Evolutionary conservation across 2,113 vertebrate species (phyloP).

Genomic region (Cettia cetti): DNA sequence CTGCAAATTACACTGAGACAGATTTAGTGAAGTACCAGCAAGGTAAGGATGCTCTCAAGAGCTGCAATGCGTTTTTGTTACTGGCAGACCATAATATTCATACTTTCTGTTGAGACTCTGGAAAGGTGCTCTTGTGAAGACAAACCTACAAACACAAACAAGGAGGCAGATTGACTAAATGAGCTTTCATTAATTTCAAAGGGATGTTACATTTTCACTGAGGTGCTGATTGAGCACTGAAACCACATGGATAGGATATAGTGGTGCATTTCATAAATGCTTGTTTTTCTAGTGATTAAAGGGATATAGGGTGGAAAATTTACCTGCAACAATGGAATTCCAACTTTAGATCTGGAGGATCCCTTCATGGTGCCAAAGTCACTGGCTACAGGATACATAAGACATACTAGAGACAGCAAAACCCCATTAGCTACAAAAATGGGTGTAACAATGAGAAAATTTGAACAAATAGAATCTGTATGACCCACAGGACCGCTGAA

Average conservation of each 20-base stretch:
- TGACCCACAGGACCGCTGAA: background rate
- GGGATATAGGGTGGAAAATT: background rate
- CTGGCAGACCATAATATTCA: background rate
- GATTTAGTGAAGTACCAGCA: background rate
- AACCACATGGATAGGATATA: accelerated
- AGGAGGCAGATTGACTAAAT: background rate
- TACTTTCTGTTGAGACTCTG: background rate
- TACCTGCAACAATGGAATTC: background rate
- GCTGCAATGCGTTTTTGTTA: background rate
- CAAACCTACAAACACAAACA: background rate
- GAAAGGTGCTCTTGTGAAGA: background rate
- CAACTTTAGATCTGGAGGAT: background rate
- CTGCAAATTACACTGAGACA: background rate
- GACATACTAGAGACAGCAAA: background rate
- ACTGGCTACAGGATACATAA: background rate
- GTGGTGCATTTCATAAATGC: background rate
- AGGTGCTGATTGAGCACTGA: background rate
- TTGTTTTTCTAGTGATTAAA: background rate
- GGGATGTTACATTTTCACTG: background rate
- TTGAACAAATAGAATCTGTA: background rate
- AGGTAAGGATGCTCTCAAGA: background rate
- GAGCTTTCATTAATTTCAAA: background rate
- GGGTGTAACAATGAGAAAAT: background rate
- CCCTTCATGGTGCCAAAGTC: background rate
- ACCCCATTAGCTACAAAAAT: background rate